Evolutionary conservation across 2,113 vertebrate genomes (phyloP).

Genomic region (Seriola quinqueradiata): DNA sequence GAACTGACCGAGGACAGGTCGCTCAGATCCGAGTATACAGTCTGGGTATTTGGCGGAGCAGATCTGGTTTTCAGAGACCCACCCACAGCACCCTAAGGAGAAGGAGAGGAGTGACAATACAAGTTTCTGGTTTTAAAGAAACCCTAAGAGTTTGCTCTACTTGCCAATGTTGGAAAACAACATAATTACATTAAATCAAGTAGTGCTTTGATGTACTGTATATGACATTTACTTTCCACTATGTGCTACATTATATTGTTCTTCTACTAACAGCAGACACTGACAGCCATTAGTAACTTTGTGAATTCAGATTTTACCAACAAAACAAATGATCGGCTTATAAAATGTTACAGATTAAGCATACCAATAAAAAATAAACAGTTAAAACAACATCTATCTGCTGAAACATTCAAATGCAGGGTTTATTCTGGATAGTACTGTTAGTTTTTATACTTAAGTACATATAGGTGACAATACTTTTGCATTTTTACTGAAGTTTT

Average conservation of each 20-base stretch:
- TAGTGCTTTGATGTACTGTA: neutral
- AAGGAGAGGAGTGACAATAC: neutral
- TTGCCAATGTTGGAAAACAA: neutral
- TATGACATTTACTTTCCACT: neutral
- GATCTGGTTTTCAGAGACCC: constrained; percentile 9
- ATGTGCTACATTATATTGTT: neutral
- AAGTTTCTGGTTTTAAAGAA: neutral
- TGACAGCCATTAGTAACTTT: neutral
- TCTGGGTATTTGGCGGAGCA: constrained; percentile 1
- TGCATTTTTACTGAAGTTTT: neutral
- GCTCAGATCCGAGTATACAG: constrained; percentile 45
- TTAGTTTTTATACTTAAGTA: neutral
- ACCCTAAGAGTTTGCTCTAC: neutral
- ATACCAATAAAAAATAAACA: no score
- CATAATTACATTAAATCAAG: neutral
- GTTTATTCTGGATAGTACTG: neutral
- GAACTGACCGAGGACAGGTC: constrained; percentile 56
- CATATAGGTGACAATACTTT: neutral
- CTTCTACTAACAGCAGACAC: no score
- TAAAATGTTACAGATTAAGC: neutral
- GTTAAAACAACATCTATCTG: no score
- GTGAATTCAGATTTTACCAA: neutral
- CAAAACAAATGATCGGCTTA: neutral
- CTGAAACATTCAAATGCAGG: no score
- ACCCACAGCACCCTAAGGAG: constrained; percentile 61